Conservation (phyloP, 2,797 vertebrate genomes). For the Leptodactylus fallax region DNA sequence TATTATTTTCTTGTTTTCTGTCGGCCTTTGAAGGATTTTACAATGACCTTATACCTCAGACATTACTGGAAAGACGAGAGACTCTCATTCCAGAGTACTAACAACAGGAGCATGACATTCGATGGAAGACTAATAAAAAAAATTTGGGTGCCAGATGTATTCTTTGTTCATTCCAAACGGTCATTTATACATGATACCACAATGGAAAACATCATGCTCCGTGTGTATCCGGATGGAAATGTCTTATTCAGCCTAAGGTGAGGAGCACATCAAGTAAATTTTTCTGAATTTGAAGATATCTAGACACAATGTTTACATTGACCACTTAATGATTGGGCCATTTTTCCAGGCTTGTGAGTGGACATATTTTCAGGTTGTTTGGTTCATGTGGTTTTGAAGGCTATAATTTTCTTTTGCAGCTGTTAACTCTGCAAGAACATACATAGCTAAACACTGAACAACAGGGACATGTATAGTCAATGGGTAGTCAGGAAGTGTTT, state of each 20-base stretch:
- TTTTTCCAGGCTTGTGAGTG: too few relatives aligned
- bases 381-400: too few relatives aligned
- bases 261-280: constrained; percentile 35
- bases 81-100: constrained; percentile 88
- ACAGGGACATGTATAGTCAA: too few relatives aligned
- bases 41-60: constrained; percentile 92
- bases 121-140: constrained; percentile 90
- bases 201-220: constrained; percentile 90
- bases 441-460: too few relatives aligned
- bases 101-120: constrained; percentile 91
- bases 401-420: too few relatives aligned
- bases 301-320: background rate
- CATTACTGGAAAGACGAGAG: constrained; percentile 96
- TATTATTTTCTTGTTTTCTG: constrained; percentile 58
- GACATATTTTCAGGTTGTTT: too few relatives aligned
- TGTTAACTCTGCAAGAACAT: too few relatives aligned
- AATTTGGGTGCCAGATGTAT: constrained; percentile 94
- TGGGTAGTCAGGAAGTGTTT: too few relatives aligned
- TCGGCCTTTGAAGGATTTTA: constrained; percentile 83
- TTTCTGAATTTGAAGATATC: background rate
- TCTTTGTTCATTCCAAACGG: constrained; percentile 93
- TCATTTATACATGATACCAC: constrained; percentile 93
- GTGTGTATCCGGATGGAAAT: constrained; percentile 86
- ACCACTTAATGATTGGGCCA: background rate
- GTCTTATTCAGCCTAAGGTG: constrained; percentile 92